Percentiles rank a stretch among this genome's conserved stretches.
Conservation (phyloP, 2,797 vertebrate genomes). For the Scolopax rusticola region DNA sequence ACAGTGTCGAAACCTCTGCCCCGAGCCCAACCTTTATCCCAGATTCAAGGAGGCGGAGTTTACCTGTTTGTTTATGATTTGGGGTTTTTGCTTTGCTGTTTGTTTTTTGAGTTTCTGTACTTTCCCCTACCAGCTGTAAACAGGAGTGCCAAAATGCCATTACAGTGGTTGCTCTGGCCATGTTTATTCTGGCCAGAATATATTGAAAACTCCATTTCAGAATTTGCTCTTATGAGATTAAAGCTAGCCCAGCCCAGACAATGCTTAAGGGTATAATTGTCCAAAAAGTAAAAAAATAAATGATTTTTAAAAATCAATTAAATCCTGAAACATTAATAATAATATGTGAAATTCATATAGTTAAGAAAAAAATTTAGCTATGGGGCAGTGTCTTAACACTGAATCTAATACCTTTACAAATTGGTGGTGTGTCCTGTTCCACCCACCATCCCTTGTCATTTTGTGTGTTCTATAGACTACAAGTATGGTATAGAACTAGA, state of each 20-base stretch:
- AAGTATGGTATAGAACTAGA: neutral
- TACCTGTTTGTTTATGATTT: neutral
- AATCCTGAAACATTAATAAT: neutral
- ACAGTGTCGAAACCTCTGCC: neutral
- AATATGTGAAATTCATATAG: neutral
- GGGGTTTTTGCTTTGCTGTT: accelerated
- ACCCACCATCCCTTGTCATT: neutral
- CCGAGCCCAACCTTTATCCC: neutral
- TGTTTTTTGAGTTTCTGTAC: neutral
- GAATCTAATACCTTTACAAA: neutral
- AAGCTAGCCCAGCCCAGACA: neutral
- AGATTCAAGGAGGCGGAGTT: neutral
- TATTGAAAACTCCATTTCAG: neutral
- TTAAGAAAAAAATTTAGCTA: neutral
- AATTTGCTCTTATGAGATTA: neutral
- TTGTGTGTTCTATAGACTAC: neutral
- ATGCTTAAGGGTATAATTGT: neutral
- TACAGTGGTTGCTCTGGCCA: neutral
- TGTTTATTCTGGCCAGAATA: neutral
- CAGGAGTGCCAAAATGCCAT: neutral
- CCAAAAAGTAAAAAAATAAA: neutral
- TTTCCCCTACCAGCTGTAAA: neutral
- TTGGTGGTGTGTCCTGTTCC: neutral
- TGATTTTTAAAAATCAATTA: neutral
- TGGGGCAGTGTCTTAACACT: neutral